phyloP scores from a whole-genome alignment of 2,797 vertebrate species.

The Cetoscarus ocellatus region DNA sequence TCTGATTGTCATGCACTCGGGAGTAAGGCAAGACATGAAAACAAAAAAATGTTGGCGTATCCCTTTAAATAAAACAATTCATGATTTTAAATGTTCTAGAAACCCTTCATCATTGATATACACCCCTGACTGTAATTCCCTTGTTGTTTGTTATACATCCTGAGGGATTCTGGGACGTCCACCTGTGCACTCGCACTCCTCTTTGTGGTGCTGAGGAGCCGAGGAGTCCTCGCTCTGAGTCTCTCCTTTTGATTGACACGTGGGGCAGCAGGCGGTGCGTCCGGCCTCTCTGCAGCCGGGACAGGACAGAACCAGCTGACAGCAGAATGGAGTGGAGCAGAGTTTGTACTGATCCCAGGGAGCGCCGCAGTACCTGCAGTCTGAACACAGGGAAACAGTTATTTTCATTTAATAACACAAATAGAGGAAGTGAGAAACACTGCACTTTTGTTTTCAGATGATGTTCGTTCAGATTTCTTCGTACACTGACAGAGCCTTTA shows the following conservation, averaged over 20 bases:
- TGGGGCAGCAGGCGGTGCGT: constrained; percentile 90
- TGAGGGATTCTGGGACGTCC: constrained; percentile 88
- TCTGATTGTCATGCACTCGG: too few relatives aligned
- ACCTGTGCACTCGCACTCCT: constrained; percentile 95
- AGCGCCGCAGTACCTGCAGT: constrained; percentile 90
- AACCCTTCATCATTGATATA: not conserved
- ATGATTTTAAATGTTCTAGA: not conserved
- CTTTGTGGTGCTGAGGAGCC: constrained; percentile 73
- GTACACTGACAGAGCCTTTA: not conserved
- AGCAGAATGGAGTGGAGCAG: constrained; percentile 91
- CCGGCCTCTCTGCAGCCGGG: constrained; percentile 84
- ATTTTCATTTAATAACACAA: not conserved
- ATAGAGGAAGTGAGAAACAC: not conserved
- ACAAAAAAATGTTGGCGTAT: too few relatives aligned
- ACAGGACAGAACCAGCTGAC: constrained; percentile 94
- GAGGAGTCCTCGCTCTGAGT: not conserved
- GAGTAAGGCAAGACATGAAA: too few relatives aligned
- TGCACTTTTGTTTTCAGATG: not conserved
- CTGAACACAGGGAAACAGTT: constrained; percentile 68
- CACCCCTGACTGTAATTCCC: not conserved
- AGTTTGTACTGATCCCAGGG: constrained; percentile 94
- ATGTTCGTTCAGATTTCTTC: not conserved
- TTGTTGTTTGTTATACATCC: constrained; percentile 66
- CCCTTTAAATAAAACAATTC: too few relatives aligned
- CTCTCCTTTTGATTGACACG: constrained; percentile 89